phyloP scores from a whole-genome alignment of 2,888 invertebrate genomes.

The Synanthedon formicaeformis region DNA sequence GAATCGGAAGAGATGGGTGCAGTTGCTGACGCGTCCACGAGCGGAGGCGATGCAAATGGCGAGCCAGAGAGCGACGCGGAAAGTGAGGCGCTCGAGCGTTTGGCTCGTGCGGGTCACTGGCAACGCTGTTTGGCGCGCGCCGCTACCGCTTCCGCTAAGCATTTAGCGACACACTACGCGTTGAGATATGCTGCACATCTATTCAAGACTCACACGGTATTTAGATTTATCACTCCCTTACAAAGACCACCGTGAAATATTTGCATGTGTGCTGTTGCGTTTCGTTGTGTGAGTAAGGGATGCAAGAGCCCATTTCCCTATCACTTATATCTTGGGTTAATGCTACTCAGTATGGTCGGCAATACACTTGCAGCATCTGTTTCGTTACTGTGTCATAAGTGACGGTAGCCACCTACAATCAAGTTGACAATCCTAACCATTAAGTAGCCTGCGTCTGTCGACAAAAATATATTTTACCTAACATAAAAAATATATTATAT shows the following conservation, averaged over 20 bases:
- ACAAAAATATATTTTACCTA: too few species aligned
- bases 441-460: background rate
- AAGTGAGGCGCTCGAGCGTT: constrained; percentile 37
- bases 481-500: too few species aligned
- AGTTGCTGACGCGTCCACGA: constrained; percentile 5
- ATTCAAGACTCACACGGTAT: constrained; percentile 50
- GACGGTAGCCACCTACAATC: background rate
- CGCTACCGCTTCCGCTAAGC: constrained; percentile 12
- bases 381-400: background rate
- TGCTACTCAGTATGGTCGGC: too few species aligned
- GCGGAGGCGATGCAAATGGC: constrained; percentile 9
- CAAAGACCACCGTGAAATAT: too few species aligned
- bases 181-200: constrained; percentile 49
- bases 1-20: constrained; percentile 24
- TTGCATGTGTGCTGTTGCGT: too few species aligned
- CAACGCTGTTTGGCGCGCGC: constrained; percentile 56
- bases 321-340: too few species aligned
- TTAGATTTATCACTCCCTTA: too few species aligned
- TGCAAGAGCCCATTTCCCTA: too few species aligned
- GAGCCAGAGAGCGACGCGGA: constrained; percentile 19
- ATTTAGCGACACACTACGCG: constrained; percentile 48
- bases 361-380: too few species aligned
- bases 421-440: too few species aligned
- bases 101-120: constrained; percentile 61
- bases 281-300: too few species aligned